phyloP scores from a whole-genome alignment of 2,888 invertebrate genomes.

The Cancer borealis region DNA sequence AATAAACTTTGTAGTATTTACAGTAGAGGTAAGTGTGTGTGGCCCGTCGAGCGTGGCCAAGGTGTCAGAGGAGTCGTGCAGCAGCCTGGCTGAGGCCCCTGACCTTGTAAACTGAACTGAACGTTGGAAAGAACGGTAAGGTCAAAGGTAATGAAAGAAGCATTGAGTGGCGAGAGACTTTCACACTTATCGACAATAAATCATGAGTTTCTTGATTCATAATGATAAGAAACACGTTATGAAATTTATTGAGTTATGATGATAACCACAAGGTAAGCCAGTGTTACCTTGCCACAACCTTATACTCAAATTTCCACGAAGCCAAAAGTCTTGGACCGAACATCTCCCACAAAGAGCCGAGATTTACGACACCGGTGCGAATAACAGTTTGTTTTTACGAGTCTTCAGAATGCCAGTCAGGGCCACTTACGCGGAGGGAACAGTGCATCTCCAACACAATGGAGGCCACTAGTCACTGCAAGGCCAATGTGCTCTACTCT shows the following conservation, averaged over 20 bases:
- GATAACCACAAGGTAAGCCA: no score
- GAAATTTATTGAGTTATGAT: neutral
- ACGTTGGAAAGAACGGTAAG: no score
- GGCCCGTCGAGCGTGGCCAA: neutral
- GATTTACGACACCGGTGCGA: neutral
- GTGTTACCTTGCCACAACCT: neutral
- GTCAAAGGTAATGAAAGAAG: no score
- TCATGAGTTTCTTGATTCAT: neutral
- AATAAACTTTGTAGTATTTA: neutral
- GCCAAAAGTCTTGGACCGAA: neutral
- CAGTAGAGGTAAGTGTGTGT: neutral
- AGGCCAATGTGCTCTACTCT: neutral
- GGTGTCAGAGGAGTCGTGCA: neutral
- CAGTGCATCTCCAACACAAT: neutral
- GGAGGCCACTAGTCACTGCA: neutral
- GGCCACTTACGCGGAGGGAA: neutral
- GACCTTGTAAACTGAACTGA: no score
- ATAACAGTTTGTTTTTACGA: slow-evolving; percentile 1
- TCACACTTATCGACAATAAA: no score
- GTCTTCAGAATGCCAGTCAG: neutral
- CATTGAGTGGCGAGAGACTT: no score
- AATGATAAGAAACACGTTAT: neutral
- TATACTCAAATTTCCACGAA: neutral
- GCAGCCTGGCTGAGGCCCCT: no score
- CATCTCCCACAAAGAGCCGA: neutral